Evolutionary conservation across 2,797 vertebrate genomes (phyloP), one percentile per base, ranked within the genome.

Genomic region (Bufotes viridis): DNA sequence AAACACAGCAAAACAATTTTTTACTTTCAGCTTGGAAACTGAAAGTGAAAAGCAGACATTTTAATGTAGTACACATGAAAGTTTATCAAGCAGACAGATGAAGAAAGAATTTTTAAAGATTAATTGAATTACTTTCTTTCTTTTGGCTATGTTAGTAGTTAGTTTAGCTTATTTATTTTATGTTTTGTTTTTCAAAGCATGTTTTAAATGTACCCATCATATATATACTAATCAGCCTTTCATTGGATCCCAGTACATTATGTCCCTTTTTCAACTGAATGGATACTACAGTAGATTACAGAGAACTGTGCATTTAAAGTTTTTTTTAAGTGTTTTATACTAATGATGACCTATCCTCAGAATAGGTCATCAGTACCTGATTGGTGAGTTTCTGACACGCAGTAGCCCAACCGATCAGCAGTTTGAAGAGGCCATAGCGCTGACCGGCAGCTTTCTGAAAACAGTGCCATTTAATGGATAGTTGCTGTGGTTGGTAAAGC

Each of bases 1-100:
- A 79, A 69, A 70, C 24, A 69, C 11, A 24, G 26, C 42, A 26
- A 85, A 65, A 85, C n/a, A n/a, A 81, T 87, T 34, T 72, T 87
- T 81, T 34, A 49, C 67, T 87, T 65, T 81, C 57, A 74, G 57
- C 55, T 51, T 81, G 22, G 65, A 74, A 72, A 87, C 81, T 49
- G 29, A 87, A 80, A 57, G 61, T 67, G 65, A 55, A 69, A 65
- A 78, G 24, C 60, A 55, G 24, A 69, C 42, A 29, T 86, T 78
- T 78, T 67, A 69, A 78, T 81, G 67, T 87, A 26, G 55, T 34
- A 7, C 3, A 72, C 65, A 79, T 79, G 53, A 84, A 61, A 60
- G 74, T 12, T n/a, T 42, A 74, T 49, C 18, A 14, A 81, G 34
- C 61, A 11, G 20, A 63, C 8, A 7, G 63, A 49, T 26, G 51